A percentile compares a stretch with the other conserved stretches of the same genome.
Evolutionary conservation across 2,113 vertebrate genomes (phyloP).

Genomic region (Delphinapterus leucas): DNA sequence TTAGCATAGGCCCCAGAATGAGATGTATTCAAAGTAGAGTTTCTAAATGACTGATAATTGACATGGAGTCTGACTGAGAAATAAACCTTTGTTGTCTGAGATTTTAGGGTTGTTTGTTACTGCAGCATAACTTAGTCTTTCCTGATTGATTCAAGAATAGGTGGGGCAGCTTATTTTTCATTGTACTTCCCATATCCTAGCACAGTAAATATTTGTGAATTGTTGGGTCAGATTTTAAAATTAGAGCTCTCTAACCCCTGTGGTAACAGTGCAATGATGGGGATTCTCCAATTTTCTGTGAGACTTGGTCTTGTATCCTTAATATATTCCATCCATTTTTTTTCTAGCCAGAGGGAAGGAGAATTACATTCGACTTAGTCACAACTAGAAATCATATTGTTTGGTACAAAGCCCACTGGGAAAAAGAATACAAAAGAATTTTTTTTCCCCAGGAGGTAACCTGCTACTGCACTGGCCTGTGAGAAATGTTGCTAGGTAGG

Average conservation of each 20-base stretch:
- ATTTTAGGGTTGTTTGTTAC: background rate
- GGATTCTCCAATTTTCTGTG: background rate
- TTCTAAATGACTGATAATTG: background rate
- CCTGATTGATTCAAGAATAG: background rate
- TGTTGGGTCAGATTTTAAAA: background rate
- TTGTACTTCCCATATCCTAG: background rate
- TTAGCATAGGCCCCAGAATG: background rate
- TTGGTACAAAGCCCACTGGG: slow-evolving; percentile 34
- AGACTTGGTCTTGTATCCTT: background rate
- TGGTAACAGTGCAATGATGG: background rate
- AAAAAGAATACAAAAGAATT: background rate
- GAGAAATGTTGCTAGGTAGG: background rate
- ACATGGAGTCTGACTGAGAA: background rate
- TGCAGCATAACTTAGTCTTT: background rate
- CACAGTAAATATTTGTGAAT: background rate
- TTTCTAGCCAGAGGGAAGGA: background rate
- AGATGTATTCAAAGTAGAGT: background rate
- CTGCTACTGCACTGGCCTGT: background rate
- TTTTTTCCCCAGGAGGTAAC: background rate
- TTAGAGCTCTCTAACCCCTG: background rate
- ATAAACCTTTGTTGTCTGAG: background rate
- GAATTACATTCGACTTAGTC: background rate
- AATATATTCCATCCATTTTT: background rate
- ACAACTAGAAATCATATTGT: slow-evolving; percentile 54
- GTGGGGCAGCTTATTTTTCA: background rate